phyloP scores from a whole-genome alignment of 2,888 invertebrate species.

The Ochlodes sylvanus region DNA sequence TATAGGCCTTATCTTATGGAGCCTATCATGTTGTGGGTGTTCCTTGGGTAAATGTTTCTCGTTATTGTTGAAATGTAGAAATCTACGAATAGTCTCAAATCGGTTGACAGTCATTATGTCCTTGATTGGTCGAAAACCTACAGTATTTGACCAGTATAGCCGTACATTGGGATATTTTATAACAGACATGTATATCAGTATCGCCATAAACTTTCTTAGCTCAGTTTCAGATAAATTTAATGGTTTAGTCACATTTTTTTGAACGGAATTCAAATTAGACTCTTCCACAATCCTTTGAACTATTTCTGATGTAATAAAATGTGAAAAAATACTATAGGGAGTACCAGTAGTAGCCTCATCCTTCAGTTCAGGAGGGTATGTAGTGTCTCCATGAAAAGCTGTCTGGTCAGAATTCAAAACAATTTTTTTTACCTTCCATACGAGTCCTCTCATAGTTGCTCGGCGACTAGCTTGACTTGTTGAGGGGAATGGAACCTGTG shows the following conservation, averaged over 20 bases:
- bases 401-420: too few relatives aligned
- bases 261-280: conserved; percentile 42
- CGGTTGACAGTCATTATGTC: conserved; percentile 47
- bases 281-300: too few relatives aligned
- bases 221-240: conserved; percentile 47
- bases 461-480: too few relatives aligned
- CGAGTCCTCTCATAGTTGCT: too few relatives aligned
- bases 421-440: too few relatives aligned
- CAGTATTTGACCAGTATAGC: conserved; percentile 52
- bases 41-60: conserved; percentile 48
- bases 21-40: conserved; percentile 34
- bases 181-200: conserved; percentile 51
- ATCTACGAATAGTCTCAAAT: conserved; percentile 52
- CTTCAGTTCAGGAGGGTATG: too few relatives aligned
- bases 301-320: too few relatives aligned
- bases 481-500: too few relatives aligned
- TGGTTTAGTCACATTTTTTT: conserved; percentile 50
- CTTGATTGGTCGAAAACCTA: conserved; percentile 53
- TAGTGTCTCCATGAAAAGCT: too few relatives aligned
- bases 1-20: background rate
- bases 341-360: too few relatives aligned
- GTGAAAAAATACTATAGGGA: too few relatives aligned
- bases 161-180: conserved; percentile 52
- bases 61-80: conserved; percentile 55
- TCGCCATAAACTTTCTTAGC: conserved; percentile 50